phyloP scores from a whole-genome alignment of 2,888 invertebrate species.

The Mythimna vitellina region DNA sequence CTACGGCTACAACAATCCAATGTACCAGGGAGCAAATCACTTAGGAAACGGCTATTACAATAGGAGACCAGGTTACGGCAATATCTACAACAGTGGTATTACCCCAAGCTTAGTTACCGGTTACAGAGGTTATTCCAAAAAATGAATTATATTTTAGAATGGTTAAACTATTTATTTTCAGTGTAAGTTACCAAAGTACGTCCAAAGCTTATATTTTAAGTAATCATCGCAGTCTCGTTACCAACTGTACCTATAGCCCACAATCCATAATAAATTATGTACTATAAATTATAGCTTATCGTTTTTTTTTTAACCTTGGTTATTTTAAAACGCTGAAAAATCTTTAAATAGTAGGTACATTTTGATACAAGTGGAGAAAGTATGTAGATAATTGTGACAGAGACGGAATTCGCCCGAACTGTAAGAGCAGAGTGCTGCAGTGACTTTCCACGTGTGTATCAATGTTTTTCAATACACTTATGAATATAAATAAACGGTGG shows the following conservation, averaged over 20 bases:
- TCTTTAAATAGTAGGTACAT: background rate
- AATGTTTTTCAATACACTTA: no score
- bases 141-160: conserved; percentile 63
- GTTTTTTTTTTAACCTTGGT: conserved; percentile 28
- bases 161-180: conserved; percentile 60
- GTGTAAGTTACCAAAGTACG: conserved; percentile 78
- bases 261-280: conserved; percentile 44
- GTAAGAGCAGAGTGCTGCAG: no score
- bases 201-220: conserved; percentile 76
- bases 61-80: conserved; percentile 80
- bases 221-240: conserved; percentile 47
- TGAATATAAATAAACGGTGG: no score
- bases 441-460: no score
- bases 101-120: conserved; percentile 88
- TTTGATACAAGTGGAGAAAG: no score
- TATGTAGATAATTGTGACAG: no score
- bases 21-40: conserved; percentile 89
- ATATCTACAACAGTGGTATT: conserved; percentile 83
- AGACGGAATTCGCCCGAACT: background rate
- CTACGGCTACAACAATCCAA: conserved; percentile 90
- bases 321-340: background rate
- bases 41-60: conserved; percentile 91
- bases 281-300: conserved; percentile 4
- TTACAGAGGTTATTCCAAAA: conserved; percentile 88
- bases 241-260: conserved; percentile 48